Evolutionary conservation across 2,797 vertebrate genomes (phyloP).

Genomic region (Phataginus tricuspis): DNA sequence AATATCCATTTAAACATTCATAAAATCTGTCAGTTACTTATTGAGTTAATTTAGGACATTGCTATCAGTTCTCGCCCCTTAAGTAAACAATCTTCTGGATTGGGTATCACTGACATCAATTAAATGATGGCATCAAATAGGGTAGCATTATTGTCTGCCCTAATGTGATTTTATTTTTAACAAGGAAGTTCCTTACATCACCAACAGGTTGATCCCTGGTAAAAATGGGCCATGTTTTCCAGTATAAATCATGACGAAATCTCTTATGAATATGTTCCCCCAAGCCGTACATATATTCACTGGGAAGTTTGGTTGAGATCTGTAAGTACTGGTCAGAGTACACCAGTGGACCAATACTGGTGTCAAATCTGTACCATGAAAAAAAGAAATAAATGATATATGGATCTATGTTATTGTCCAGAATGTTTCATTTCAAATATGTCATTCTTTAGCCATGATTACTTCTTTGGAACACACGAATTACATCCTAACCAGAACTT

Average conservation of each 20-base stretch:
- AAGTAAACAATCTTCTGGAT: background rate
- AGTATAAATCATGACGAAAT: constrained; percentile 91
- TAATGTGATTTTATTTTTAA: constrained; percentile 15
- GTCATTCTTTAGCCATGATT: background rate
- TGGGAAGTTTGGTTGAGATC: constrained; percentile 93
- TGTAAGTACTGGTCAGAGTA: constrained; percentile 96
- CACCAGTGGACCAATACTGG: constrained; percentile 91
- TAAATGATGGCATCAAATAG: background rate
- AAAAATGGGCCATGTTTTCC: constrained; percentile 98
- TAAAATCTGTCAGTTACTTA: background rate
- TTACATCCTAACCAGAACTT: background rate
- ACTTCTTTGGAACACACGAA: background rate
- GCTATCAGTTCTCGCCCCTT: background rate
- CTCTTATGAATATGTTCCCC: constrained; percentile 94
- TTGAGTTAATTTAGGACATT: background rate
- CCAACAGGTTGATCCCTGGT: constrained; percentile 91
- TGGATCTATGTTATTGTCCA: background rate
- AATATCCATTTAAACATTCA: background rate
- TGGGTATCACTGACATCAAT: background rate
- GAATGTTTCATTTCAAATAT: background rate
- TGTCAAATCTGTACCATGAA: constrained; percentile 90
- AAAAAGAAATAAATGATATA: background rate
- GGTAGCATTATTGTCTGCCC: background rate
- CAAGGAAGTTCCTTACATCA: constrained; percentile 87
- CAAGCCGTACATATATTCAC: constrained; percentile 93